These are phyloP conservation scores for Aphidoletes aphidimyza DNA, from an alignment of 2,888 invertebrate genomes.

Conservation along the genomic window DNA sequence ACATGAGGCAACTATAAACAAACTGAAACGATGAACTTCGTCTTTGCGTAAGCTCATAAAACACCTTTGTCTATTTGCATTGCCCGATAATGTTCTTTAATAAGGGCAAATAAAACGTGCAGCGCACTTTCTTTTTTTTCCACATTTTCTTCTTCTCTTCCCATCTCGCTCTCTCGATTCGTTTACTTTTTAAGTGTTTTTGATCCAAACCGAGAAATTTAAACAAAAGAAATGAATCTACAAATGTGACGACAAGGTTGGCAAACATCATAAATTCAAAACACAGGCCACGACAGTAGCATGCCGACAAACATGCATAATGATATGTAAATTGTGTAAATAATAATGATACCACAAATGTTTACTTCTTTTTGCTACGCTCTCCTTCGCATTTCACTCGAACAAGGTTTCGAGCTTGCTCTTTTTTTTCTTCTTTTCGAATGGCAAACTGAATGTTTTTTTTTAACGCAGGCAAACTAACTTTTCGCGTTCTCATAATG, in stretches of 20 bases:
- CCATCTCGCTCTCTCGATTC: background rate
- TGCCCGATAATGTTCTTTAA: constrained; percentile 51
- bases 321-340: constrained; percentile 50
- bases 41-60: constrained; percentile 47
- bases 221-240: constrained; percentile 29
- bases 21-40: constrained; percentile 44
- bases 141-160: background rate
- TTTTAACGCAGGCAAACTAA: background rate
- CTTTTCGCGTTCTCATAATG: background rate
- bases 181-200: background rate
- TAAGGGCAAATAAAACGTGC: constrained; percentile 46
- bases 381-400: background rate
- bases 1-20: background rate
- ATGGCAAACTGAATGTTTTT: background rate
- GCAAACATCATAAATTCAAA: constrained; percentile 51
- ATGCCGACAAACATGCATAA: constrained; percentile 50
- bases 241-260: constrained; percentile 28
- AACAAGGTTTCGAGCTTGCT: background rate
- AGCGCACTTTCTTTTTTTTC: background rate
- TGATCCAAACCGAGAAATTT: constrained; percentile 46
- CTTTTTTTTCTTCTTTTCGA: background rate
- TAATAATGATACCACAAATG: too few species aligned
- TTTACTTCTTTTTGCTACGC: background rate
- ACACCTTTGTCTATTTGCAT: constrained; percentile 52
- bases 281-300: constrained; percentile 10